phyloP scores from a whole-genome alignment of 2,113 vertebrate species.

The Apistogramma diplotaenia region DNA sequence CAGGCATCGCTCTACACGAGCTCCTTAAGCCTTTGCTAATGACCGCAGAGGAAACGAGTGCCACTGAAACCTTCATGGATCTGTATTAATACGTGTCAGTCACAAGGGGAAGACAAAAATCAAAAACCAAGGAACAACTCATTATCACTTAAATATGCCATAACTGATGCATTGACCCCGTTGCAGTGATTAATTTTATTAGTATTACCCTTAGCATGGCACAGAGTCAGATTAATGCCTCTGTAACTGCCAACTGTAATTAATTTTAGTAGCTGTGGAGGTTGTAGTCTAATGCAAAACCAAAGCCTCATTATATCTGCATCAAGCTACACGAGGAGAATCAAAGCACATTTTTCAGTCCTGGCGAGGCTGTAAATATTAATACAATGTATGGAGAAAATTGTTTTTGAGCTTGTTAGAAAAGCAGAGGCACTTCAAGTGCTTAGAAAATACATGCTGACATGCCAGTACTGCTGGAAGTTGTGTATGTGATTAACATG shows the following conservation, averaged over 20 bases:
- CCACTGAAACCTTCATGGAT: slow-evolving; percentile 10
- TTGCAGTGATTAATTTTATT: background rate
- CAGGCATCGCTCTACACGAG: slow-evolving; percentile 38
- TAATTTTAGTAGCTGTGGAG: background rate
- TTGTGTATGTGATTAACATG: slow-evolving; percentile 30
- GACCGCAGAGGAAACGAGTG: slow-evolving; percentile 23
- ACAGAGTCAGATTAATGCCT: background rate
- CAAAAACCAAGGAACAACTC: background rate
- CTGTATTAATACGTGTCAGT: slow-evolving; percentile 31
- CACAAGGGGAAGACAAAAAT: background rate
- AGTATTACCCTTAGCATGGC: background rate
- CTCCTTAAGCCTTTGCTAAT: slow-evolving; percentile 28
- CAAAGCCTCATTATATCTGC: slow-evolving; percentile 2
- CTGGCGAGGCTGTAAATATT: background rate
- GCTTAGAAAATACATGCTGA: background rate
- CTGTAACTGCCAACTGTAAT: background rate
- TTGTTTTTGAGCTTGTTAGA: background rate
- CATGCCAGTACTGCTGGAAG: background rate
- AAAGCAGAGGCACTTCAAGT: slow-evolving; percentile 1
- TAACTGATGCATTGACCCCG: slow-evolving; percentile 19
- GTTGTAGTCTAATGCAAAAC: background rate
- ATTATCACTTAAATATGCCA: slow-evolving; percentile 49
- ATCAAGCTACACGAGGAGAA: background rate
- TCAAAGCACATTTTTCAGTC: background rate
- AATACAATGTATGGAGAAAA: background rate